Evolutionary conservation across 1,140 invertebrate genomes (phyloP), one percentile per base, ranked within the genome.

Genomic region (Neuroterus valhalla): DNA sequence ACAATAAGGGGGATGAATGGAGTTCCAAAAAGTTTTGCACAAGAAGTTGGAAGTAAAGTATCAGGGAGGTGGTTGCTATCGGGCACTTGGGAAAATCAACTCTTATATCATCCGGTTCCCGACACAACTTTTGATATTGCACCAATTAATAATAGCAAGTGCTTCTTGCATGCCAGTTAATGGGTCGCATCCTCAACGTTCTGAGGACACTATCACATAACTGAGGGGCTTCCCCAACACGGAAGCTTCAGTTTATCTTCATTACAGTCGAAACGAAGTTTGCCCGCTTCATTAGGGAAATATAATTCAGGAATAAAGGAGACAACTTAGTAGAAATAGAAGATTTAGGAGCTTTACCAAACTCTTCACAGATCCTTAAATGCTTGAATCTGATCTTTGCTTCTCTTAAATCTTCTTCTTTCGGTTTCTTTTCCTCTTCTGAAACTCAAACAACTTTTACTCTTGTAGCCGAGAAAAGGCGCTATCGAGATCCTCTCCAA

Each of bases 71-170:
- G 76, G 78, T 79, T 75, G 79, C 73, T 79, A 81, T 78, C 68
- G 76, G 68, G 80, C 76, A 79, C 80, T 81, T 75, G 70, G 43
- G 78, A 81, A 78, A 78, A 82, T 82, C 81, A 80, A 82, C 79
- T 82, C 81, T 81, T 82, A 81, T 74, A 82, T 82, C 81, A 81
- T 76, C 71, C 77, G 66, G 75, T 78, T 77, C 72, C 78, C 52
- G 15, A 70, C 67, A 19, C 50, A 76, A 75, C 73, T 76, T 78
- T 76, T 78, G 77, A 79, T 81, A 82, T 79, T 81, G 76, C 79
- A 74, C 76, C 81, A 81, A 82, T 82, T 82, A 82, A 82, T 82
- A 82, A 78, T 71, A 48, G 66, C 75, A 76, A 81, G 76, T 52
- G 77, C 72, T 68, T 66, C 23, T 45, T 55, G 48, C 66, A 67